Conservation (phyloP, 2,888 invertebrate species). For the Drosophila fungiperda region DNA sequence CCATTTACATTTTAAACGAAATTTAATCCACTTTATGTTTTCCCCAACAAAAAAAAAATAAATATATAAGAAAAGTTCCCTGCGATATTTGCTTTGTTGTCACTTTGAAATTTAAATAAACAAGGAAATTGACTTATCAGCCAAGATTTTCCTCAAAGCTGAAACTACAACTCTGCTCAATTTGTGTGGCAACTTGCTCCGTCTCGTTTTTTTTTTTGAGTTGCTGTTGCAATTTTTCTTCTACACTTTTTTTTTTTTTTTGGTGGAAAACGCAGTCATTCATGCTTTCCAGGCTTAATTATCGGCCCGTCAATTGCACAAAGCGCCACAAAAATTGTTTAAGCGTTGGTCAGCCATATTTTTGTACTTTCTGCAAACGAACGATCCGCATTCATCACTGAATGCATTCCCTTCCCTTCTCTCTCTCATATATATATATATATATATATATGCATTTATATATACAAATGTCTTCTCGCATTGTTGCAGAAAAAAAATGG, state of each 20-base stretch:
- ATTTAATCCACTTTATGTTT: constrained; percentile 79
- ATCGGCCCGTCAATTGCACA: constrained; percentile 84
- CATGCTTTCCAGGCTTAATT: constrained; percentile 78
- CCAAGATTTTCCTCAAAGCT: constrained; percentile 43
- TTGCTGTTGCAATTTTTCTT: not conserved
- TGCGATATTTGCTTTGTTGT: constrained; percentile 38
- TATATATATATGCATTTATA: not conserved
- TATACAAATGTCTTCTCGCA: constrained; percentile 21
- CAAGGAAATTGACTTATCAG: constrained; percentile 77
- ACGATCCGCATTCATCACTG: constrained; percentile 54
- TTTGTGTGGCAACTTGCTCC: not conserved
- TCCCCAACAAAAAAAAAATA: constrained; percentile 1
- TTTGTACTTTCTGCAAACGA: constrained; percentile 60
- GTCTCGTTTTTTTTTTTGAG: not conserved
- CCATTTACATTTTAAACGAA: constrained; percentile 83
- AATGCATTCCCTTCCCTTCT: constrained; percentile 29
- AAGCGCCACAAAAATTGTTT: constrained; percentile 78
- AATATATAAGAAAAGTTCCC: not conserved
- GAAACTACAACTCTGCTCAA: not conserved
- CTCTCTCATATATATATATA: not conserved
- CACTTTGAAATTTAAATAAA: constrained; percentile 78
- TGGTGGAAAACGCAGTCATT: constrained; percentile 27
- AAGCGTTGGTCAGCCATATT: constrained; percentile 74
- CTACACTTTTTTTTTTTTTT: not conserved
- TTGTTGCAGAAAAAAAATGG: constrained; percentile 36